Conservation (phyloP, 2,888 invertebrate species). For the Pedicia rivosa region DNA sequence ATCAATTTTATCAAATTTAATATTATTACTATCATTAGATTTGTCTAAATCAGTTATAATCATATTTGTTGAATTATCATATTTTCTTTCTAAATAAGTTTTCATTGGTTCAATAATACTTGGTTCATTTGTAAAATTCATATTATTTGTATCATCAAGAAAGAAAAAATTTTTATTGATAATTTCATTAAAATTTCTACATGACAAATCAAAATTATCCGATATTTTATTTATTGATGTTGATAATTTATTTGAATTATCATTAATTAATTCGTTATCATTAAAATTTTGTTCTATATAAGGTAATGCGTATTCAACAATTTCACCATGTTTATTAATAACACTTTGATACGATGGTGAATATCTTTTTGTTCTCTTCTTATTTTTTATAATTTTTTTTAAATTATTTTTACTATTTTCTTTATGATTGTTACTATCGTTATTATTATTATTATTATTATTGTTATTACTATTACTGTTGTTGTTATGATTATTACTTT, state of each 20-base stretch:
- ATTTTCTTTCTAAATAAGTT: not conserved
- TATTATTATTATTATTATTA: no score
- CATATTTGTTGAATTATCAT: not conserved
- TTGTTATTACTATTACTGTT: no score
- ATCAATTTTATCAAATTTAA: not conserved
- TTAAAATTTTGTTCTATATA: constrained; percentile 12
- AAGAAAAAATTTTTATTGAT: not conserved
- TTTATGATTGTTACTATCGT: no score
- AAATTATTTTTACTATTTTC: no score
- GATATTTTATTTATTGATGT: no score
- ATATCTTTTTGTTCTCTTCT: not conserved
- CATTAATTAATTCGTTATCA: not conserved
- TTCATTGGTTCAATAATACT: no score
- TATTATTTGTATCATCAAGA: not conserved
- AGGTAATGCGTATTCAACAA: constrained; percentile 17
- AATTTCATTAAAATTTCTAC: not conserved
- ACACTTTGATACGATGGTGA: constrained; percentile 15
- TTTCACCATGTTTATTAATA: constrained; percentile 17
- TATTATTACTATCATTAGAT: constrained; percentile 11
- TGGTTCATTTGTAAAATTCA: no score
- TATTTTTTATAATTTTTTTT: no score
- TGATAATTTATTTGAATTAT: not conserved
- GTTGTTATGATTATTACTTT: no score
- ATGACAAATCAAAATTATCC: no score
- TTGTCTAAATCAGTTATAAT: constrained; percentile 17